A percentile compares a stretch with the other conserved stretches of the same genome.
Conservation (phyloP, 2,797 vertebrate species). For the Coccyzus lansbergi region DNA sequence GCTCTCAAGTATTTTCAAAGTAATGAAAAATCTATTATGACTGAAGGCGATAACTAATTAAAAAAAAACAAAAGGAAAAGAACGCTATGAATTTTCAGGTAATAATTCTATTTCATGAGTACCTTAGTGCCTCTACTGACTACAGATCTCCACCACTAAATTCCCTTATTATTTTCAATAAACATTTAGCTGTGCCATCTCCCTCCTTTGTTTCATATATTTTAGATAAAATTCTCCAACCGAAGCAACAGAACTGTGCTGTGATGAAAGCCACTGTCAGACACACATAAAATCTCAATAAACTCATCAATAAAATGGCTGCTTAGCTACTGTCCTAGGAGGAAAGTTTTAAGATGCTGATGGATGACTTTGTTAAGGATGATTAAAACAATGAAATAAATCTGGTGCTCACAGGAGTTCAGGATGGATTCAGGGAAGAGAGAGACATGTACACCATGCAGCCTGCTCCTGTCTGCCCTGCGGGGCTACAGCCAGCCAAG, state of each 20-base stretch:
- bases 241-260: not conserved
- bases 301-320: constrained; percentile 21
- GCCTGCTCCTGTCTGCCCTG: not conserved
- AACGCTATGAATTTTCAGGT: not conserved
- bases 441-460: not conserved
- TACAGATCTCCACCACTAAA: not conserved
- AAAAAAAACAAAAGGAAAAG: not conserved
- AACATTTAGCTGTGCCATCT: not conserved
- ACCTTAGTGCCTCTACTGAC: not conserved
- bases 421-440: not conserved
- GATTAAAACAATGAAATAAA: constrained; percentile 22
- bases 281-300: not conserved
- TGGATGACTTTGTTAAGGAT: not conserved
- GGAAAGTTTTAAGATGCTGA: not conserved
- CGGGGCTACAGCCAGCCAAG: not conserved
- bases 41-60: constrained; percentile 5
- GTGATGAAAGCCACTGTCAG: constrained; percentile 1
- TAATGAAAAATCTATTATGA: not conserved
- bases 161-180: not conserved
- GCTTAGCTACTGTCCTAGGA: not conserved
- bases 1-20: not conserved
- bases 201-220: not conserved
- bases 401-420: not conserved
- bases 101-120: not conserved
- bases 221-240: not conserved